Evolutionary conservation across 2,888 invertebrate genomes (phyloP).

Genomic region (Sinodicranocentrus sp.): DNA sequence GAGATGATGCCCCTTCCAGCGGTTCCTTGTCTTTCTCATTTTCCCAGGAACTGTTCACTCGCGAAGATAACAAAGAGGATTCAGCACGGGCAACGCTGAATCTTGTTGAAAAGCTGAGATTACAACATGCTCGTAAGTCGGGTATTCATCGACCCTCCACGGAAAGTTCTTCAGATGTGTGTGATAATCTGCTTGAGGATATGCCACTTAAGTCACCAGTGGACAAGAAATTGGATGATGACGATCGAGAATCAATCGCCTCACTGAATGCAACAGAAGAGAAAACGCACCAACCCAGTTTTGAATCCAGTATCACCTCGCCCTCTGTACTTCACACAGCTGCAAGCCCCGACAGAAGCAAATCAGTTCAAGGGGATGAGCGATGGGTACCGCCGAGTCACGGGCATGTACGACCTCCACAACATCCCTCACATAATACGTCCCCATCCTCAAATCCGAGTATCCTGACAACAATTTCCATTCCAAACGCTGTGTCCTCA

Average conservation of each 20-base stretch:
- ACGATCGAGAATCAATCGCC: not conserved
- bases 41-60: constrained; percentile 84
- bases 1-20: constrained; percentile 54
- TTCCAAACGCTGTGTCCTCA: constrained; percentile 31
- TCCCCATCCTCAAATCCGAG: not conserved
- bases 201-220: constrained; percentile 78
- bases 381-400: constrained; percentile 82
- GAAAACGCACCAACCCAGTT: constrained; percentile 18
- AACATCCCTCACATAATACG: not conserved
- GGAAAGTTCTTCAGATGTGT: constrained; percentile 65
- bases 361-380: constrained; percentile 79
- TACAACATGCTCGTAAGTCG: constrained; percentile 85
- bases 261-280: not conserved
- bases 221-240: not conserved
- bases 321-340: constrained; percentile 71
- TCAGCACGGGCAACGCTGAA: constrained; percentile 90
- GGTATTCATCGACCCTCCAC: constrained; percentile 72
- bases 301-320: constrained; percentile 11
- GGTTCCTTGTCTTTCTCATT: constrained; percentile 81
- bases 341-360: constrained; percentile 77
- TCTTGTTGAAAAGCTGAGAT: constrained; percentile 89
- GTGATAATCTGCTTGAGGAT: constrained; percentile 78
- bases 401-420: not conserved
- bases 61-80: constrained; percentile 89
- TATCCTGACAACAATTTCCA: constrained; percentile 15